Conservation (phyloP, 2,888 invertebrate species). For the Cantharis rufa region DNA sequence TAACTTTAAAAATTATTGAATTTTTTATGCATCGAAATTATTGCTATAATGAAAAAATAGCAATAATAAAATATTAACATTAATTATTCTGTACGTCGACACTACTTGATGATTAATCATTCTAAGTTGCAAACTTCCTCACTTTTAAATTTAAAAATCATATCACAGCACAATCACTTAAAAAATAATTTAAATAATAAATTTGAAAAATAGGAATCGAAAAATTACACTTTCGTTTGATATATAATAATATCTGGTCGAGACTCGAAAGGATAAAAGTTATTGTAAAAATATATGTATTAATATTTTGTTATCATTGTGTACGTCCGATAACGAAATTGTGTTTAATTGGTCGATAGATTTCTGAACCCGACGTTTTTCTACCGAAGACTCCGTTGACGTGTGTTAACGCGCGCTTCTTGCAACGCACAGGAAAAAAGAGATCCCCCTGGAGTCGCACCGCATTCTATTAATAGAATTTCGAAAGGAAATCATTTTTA, state of each 20-base stretch:
- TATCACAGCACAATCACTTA: neutral
- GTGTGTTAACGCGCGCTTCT: slow-evolving; percentile 2
- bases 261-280: slow-evolving; percentile 11
- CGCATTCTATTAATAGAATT: slow-evolving; percentile 25
- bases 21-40: neutral
- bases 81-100: neutral
- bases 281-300: slow-evolving; percentile 14
- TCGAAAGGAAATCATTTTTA: slow-evolving; percentile 21
- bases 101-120: slow-evolving; percentile 14
- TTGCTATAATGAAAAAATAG: neutral
- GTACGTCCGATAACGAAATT: slow-evolving; percentile 16
- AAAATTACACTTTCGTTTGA: neutral
- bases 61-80: neutral
- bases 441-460: slow-evolving; percentile 26
- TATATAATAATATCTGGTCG: neutral
- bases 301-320: slow-evolving; percentile 15
- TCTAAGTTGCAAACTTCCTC: slow-evolving; percentile 1
- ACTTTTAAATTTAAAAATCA: neutral
- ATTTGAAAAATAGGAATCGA: neutral
- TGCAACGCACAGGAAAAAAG: slow-evolving; percentile 9
- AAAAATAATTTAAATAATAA: neutral
- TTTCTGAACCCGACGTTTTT: neutral
- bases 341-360: neutral
- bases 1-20: neutral
- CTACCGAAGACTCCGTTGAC: neutral